Conservation (phyloP, 2,888 invertebrate genomes). For the Eilema sororculum region DNA sequence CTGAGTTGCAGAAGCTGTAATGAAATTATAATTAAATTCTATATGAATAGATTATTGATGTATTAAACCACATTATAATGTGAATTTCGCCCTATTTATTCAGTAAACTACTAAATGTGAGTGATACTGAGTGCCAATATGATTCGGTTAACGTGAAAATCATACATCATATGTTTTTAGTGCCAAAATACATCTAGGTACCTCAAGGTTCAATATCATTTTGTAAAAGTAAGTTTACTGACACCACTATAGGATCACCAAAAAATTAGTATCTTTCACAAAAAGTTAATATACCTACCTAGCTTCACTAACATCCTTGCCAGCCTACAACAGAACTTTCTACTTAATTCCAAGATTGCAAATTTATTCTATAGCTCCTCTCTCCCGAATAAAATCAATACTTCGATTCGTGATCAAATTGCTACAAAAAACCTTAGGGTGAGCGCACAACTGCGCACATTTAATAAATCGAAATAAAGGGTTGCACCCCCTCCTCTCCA, state of each 20-base stretch:
- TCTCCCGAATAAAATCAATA: constrained; percentile 59
- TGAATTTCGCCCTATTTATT: no score
- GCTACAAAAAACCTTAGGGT: constrained; percentile 76
- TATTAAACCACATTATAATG: no score
- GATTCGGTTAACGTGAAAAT: no score
- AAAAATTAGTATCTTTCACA: neutral
- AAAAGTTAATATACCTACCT: neutral
- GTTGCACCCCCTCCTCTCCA: constrained; percentile 60
- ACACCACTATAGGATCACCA: neutral
- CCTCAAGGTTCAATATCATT: no score
- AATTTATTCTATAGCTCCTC: neutral
- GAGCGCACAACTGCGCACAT: constrained; percentile 60
- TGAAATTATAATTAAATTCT: no score
- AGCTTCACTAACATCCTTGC: neutral
- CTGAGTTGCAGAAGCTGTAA: no score
- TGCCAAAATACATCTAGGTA: no score
- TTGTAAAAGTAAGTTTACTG: no score
- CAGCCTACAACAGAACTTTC: neutral
- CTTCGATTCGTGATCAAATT: constrained; percentile 56
- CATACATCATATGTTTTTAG: no score
- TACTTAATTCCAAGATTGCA: neutral
- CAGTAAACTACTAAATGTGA: no score
- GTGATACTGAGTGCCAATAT: no score
- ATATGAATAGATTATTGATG: no score
- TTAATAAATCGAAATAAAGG: constrained; percentile 80